Percentiles rank a stretch among this genome's conserved stretches.
Conservation (phyloP, 92 coral and sea anemone genomes). For the Palythoa heliodiscus region DNA sequence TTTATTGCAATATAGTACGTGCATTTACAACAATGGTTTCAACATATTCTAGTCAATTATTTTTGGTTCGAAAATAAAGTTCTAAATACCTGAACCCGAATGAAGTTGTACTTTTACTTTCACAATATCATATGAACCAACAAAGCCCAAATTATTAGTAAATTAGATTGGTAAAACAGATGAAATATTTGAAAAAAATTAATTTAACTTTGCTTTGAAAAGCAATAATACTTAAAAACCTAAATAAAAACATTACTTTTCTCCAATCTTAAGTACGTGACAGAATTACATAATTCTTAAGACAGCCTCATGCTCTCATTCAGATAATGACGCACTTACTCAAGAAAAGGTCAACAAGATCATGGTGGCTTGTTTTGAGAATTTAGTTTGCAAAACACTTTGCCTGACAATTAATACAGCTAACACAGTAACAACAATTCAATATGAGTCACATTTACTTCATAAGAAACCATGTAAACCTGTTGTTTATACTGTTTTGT, state of each 20-base stretch:
- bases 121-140: no score
- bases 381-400: not conserved
- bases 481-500: no score
- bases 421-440: no score
- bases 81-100: no score
- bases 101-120: no score
- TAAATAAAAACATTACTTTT: not conserved
- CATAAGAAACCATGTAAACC: not conserved
- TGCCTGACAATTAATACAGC: not conserved
- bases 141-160: no score
- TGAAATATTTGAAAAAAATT: no score
- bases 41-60: no score
- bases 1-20: no score
- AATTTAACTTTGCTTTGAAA: not conserved
- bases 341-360: not conserved
- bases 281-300: not conserved
- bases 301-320: not conserved
- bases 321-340: not conserved
- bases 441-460: not conserved
- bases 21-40: no score
- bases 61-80: no score
- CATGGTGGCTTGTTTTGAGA: not conserved
- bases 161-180: no score
- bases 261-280: not conserved
- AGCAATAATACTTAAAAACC: not conserved